These are phyloP conservation scores for Sus cebifrons DNA, from an alignment of 2,797 vertebrate genomes.

Conservation along the genomic window DNA sequence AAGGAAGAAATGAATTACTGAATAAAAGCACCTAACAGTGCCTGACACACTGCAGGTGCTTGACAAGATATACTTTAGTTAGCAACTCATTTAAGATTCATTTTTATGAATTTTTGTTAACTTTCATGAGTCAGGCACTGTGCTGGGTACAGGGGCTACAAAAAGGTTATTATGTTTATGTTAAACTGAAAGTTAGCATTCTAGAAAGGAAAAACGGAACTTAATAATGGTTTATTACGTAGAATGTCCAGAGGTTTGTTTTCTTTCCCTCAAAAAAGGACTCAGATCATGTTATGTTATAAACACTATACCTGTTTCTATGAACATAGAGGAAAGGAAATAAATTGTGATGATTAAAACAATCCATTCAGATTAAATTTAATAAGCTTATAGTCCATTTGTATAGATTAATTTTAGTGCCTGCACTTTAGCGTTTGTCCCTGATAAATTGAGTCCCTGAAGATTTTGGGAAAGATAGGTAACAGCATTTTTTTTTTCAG, in stretches of 20 bases:
- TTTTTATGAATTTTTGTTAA: constrained; percentile 36
- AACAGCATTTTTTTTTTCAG: constrained; percentile 10
- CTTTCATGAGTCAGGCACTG: constrained; percentile 13
- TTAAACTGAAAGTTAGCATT: constrained; percentile 53
- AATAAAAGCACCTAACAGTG: background rate
- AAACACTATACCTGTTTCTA: constrained; percentile 42
- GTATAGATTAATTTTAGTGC: constrained; percentile 35
- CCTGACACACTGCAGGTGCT: background rate
- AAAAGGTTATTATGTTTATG: constrained; percentile 35
- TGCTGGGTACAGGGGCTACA: background rate
- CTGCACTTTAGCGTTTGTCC: constrained; percentile 2
- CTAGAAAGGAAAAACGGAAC: constrained; percentile 16
- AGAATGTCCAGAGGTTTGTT: background rate
- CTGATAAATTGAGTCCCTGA: constrained; percentile 34
- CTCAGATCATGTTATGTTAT: background rate
- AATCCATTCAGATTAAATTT: constrained; percentile 19
- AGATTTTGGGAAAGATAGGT: constrained; percentile 5
- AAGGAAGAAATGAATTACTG: constrained; percentile 40
- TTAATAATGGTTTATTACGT: constrained; percentile 13
- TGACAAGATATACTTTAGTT: constrained; percentile 9
- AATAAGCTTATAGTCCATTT: background rate
- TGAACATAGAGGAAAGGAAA: constrained; percentile 20
- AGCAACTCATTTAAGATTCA: constrained; percentile 50
- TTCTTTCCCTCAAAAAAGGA: background rate
- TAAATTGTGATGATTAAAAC: constrained; percentile 51